Evolutionary conservation across 2,888 invertebrate species (phyloP).

Genomic region (Volucella inanis): DNA sequence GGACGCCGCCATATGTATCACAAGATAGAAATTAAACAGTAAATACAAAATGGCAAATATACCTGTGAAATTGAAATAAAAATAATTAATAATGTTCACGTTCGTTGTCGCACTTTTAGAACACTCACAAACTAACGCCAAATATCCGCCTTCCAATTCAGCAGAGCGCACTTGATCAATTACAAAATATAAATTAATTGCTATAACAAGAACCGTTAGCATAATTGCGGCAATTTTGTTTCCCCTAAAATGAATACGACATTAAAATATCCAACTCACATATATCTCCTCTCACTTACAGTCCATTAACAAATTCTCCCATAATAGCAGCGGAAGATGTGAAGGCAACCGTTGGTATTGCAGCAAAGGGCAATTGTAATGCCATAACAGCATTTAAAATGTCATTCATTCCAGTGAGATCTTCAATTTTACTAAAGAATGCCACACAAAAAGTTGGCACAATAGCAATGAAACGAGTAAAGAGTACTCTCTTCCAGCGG

Average conservation of each 20-base stretch:
- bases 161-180: slow-evolving; percentile 85
- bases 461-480: slow-evolving; percentile 93
- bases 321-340: slow-evolving; percentile 91
- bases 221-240: slow-evolving; percentile 88
- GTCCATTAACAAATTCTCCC: slow-evolving; percentile 92
- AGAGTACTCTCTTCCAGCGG: slow-evolving; percentile 92
- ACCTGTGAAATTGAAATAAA: slow-evolving; percentile 77
- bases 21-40: slow-evolving; percentile 89
- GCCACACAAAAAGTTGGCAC: slow-evolving; percentile 88
- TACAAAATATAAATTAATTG: slow-evolving; percentile 92
- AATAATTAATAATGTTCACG: neutral
- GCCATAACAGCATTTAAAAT: slow-evolving; percentile 93
- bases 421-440: slow-evolving; percentile 87
- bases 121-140: slow-evolving; percentile 83
- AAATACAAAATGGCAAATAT: slow-evolving; percentile 88
- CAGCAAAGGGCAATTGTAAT: slow-evolving; percentile 93
- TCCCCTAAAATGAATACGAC: slow-evolving; percentile 84
- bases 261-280: neutral
- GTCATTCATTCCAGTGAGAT: slow-evolving; percentile 92
- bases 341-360: slow-evolving; percentile 93
- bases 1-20: slow-evolving; percentile 88
- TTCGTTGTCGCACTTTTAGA: neutral
- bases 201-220: slow-evolving; percentile 88
- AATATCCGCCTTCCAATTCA: slow-evolving; percentile 82
- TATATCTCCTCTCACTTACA: slow-evolving; percentile 84